Base-by-base conservation (phyloP, 1,140 invertebrate genomes). In the Campodea augens region DNA sequence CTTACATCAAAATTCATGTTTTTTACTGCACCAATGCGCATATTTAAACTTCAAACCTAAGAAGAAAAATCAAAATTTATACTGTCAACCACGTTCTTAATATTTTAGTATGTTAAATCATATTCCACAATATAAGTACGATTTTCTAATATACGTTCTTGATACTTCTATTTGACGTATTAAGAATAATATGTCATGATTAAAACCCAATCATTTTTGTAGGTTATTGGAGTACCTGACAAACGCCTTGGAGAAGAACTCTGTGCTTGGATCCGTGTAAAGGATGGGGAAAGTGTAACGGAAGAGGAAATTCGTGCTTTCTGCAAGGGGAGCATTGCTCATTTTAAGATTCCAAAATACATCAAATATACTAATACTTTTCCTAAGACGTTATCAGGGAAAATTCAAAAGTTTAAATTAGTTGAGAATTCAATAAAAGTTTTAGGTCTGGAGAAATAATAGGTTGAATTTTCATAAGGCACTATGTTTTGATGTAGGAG, bases 381-480 rank as follows among this genome's bases (percentile, higher is more conserved):
- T 63, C 87, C 87, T 10, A 78, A 78, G 56, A 92, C 86, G 0
- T 64, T 71, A 0, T 85, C 82, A 1, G 88, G 87, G 1, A 92
- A 88, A 65, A 70, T 86, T 39, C 77, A 84, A 59, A 88, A 88
- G 54, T 74, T 65, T 55, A 70, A 69, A 54, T 60, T 87, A 4
- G 57, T 60, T 15, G 59, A 78, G 45, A 46, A 51, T 20, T 54
- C 58, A 1, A 46, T 54, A 15, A 46, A 59, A 44, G 15, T 32
- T 7, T 32, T 10, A 7, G 27, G 27, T 10, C 15, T 32, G 27
- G 27, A 32, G 7, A 15, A 32, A 32, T n/a, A n/a, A n/a, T n/a
- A n/a, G n/a, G n/a, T n/a, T n/a, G n/a, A n/a, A n/a, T n/a, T n/a
- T n/a, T n/a, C n/a, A n/a, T n/a, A n/a, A n/a, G n/a, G n/a, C n/a